These are phyloP conservation scores for Beris morrisii DNA, from an alignment of 2,888 invertebrate genomes.

Conservation along the genomic window DNA sequence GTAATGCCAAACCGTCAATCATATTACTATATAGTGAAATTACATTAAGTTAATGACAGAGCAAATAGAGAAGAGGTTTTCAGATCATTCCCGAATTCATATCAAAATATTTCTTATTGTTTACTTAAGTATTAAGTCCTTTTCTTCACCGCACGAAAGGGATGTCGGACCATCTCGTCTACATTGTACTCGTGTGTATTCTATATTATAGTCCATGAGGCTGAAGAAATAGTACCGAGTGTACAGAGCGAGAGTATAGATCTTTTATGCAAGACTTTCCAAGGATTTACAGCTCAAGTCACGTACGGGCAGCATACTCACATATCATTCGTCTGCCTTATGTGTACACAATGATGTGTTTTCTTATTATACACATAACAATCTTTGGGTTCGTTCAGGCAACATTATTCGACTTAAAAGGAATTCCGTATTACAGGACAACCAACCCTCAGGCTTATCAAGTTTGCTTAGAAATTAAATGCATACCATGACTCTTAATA, in stretches of 20 bases:
- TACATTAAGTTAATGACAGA: conserved; percentile 32
- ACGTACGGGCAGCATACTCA: conserved; percentile 35
- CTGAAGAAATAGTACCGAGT: too few species aligned
- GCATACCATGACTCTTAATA: not conserved
- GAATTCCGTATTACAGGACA: conserved; percentile 7
- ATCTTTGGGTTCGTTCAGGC: not conserved
- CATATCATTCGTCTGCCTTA: conserved; percentile 24
- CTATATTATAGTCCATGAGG: too few species aligned
- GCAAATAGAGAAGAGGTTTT: conserved; percentile 22
- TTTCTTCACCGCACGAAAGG: not conserved
- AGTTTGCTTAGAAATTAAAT: not conserved
- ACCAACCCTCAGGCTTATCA: not conserved
- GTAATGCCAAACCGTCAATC: conserved; percentile 8
- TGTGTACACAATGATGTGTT: conserved; percentile 16
- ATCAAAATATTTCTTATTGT: conserved; percentile 38
- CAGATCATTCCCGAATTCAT: conserved; percentile 33
- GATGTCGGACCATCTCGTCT: too few species aligned
- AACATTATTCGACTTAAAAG: conserved; percentile 3
- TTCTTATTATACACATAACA: conserved; percentile 11
- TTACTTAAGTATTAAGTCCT: conserved; percentile 31
- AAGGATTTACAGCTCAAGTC: conserved; percentile 36
- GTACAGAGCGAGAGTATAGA: not conserved
- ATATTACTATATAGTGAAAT: conserved; percentile 17
- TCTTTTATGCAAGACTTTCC: conserved; percentile 26
- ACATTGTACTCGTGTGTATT: too few species aligned